A percentile compares a stretch with the other conserved stretches of the same genome.
Evolutionary conservation across 2,113 vertebrate genomes (phyloP).

Genomic region (Sprattus sprattus): DNA sequence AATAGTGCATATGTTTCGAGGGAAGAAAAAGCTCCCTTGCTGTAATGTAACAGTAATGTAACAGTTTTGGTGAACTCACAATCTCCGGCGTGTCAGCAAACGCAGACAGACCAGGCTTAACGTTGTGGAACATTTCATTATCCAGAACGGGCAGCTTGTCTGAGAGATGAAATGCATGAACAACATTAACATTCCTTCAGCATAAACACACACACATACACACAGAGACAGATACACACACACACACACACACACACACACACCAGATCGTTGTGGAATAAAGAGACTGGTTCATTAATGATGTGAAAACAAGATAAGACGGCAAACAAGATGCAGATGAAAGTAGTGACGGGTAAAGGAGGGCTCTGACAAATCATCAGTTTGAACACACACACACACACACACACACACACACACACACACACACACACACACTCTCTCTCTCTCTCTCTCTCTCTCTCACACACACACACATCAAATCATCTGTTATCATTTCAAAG

Average conservation of each 20-base stretch:
- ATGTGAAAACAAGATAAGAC: not conserved
- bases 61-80: constrained; percentile 67
- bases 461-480: too few species aligned
- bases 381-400: too few species aligned
- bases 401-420: too few species aligned
- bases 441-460: too few species aligned
- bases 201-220: not conserved
- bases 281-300: not conserved
- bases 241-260: not conserved
- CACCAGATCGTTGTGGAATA: not conserved
- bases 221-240: not conserved
- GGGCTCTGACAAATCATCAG: not conserved
- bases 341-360: not conserved
- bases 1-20: not conserved
- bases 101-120: constrained; percentile 93
- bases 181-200: not conserved
- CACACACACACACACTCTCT: too few species aligned
- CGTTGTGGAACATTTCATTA: constrained; percentile 91
- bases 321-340: not conserved
- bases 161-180: constrained; percentile 47
- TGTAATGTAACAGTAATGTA: not conserved
- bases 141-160: constrained; percentile 80
- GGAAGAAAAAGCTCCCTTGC: not conserved
- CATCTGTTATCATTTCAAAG: not conserved
- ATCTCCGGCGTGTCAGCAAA: constrained; percentile 85